Evolutionary conservation across 2,113 vertebrate genomes (phyloP).

Genomic region (Spea multiplicata): DNA sequence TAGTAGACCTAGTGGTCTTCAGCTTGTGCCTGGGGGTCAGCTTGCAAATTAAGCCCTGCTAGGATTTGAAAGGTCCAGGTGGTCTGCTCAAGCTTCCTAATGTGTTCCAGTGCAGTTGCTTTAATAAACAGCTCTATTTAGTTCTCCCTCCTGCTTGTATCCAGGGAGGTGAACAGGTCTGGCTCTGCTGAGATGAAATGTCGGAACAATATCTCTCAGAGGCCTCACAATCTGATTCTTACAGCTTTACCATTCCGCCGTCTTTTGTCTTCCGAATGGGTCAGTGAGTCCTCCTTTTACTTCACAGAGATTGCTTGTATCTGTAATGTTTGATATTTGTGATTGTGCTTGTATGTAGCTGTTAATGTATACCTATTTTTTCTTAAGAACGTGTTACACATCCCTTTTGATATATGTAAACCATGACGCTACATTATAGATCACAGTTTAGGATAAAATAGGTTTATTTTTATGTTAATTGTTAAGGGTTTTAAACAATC

Average conservation of each 20-base stretch:
- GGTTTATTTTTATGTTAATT: not conserved
- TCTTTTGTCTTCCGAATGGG: conserved; percentile 85
- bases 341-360: conserved; percentile 47
- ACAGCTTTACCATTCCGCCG: conserved; percentile 75
- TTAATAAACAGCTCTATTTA: conserved; percentile 86
- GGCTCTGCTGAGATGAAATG: conserved; percentile 80
- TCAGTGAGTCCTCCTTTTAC: conserved; percentile 78
- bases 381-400: conserved; percentile 47
- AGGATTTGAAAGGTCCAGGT: conserved; percentile 79
- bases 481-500: not conserved
- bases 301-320: conserved; percentile 65
- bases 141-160: conserved; percentile 73
- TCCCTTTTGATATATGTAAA: conserved; percentile 65
- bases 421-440: conserved; percentile 57
- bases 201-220: conserved; percentile 78
- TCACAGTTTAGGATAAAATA: conserved; percentile 51
- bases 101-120: conserved; percentile 78
- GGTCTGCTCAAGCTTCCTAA: conserved; percentile 74
- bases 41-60: conserved; percentile 78
- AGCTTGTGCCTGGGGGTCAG: conserved; percentile 66
- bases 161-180: conserved; percentile 75
- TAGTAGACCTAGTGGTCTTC: conserved; percentile 65
- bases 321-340: conserved; percentile 60
- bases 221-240: conserved; percentile 78
- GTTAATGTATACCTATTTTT: conserved; percentile 44